Percentiles rank a stretch among this genome's conserved stretches.
Evolutionary conservation across 2,797 vertebrate species (phyloP).

Genomic region (Meda fulgida): DNA sequence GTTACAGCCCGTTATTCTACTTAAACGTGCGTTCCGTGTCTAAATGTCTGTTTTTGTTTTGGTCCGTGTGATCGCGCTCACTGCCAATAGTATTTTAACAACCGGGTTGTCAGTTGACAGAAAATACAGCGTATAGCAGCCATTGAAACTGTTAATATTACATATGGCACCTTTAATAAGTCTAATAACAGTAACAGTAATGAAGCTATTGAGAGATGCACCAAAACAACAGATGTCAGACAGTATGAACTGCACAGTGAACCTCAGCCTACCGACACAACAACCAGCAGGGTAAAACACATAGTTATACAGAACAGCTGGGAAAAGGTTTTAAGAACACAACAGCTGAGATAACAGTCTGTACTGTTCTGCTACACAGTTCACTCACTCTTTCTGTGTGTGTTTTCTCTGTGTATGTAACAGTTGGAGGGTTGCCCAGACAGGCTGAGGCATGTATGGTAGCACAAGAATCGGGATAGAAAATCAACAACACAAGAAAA

Average conservation of each 20-base stretch:
- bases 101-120: neutral
- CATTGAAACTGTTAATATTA: neutral
- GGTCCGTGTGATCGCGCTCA: neutral
- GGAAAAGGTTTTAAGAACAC: slow-evolving; percentile 46
- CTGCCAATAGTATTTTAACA: neutral
- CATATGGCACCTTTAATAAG: neutral
- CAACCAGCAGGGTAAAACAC: slow-evolving; percentile 56
- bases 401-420: slow-evolving; percentile 1
- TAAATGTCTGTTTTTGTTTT: neutral
- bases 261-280: slow-evolving; percentile 5
- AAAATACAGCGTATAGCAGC: neutral
- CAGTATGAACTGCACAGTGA: neutral
- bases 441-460: slow-evolving; percentile 49
- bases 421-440: slow-evolving; percentile 1
- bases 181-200: neutral
- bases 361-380: neutral
- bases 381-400: neutral
- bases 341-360: slow-evolving; percentile 65
- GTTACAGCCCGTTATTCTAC: neutral
- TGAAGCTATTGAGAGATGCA: neutral
- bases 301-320: slow-evolving; percentile 63
- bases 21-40: neutral
- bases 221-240: slow-evolving; percentile 28
- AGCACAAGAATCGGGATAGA: slow-evolving; percentile 52
- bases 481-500: slow-evolving; percentile 62